Evolutionary conservation across 2,888 invertebrate species (phyloP), one percentile per base, ranked within the genome.

Genomic region (Ceriagrion tenellum): DNA sequence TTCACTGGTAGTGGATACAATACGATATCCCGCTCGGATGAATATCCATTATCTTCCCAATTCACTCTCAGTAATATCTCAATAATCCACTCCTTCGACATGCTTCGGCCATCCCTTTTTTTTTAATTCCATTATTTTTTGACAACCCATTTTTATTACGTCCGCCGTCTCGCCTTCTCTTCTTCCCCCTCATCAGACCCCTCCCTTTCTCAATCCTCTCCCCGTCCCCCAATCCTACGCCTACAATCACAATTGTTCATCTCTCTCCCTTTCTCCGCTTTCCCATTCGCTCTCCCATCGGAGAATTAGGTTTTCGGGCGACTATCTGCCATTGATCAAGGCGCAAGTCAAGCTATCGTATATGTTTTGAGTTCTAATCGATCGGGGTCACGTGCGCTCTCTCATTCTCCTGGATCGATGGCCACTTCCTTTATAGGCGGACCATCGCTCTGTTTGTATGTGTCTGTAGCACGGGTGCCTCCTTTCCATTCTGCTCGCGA

Each of bases 241-340:
- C n/a, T n/a, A n/a, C n/a, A n/a, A 55, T 55, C 55, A 55, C 26
- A 55, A 20, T 26, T 55, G 26, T 40, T 55, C 89, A 55, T n/a
- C 55, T 55, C 16, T 35, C 20, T 55, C 16, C 13, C 6, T 59
- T 26, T 23, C 8, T 89, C 89, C 47, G 20, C 59, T 55, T 23
- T 55, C 55, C 16, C 89, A 13, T n/a, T 55, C 89, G 26, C 55
- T 55, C 10, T 55, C 4, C 89, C 55, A 23, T 55, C 23, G 47
- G 81, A 81, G 35, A 30, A 81, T 81, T 81, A 81, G 81, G 35
- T 81, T 81, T 81, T 81, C 81, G 13, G 30, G 16, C 81, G 81
- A 35, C n/a, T 81, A 35, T 30, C 74, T 81, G 74, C 81, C 35
- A 35, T 81, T 81, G 81, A 81, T 81, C 81, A 81, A 81, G 26